phyloP scores from a whole-genome alignment of 2,113 vertebrate genomes.

The Clarias macrocephalus region DNA sequence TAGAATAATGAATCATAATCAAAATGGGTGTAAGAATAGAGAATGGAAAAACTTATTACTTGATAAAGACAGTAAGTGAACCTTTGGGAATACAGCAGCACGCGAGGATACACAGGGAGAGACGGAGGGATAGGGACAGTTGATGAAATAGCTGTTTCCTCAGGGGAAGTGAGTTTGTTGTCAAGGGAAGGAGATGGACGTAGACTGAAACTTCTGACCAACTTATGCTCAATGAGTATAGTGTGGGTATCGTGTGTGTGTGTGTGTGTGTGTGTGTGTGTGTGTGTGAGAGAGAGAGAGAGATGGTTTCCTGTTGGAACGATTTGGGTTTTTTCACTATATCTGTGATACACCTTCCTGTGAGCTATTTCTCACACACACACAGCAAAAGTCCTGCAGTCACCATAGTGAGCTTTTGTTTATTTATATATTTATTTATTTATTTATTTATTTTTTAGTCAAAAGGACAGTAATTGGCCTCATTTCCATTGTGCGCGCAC shows the following conservation, averaged over 20 bases:
- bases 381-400: constrained; percentile 14
- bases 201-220: constrained; percentile 21
- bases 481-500: neutral
- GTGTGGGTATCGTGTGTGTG: neutral
- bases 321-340: neutral
- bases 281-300: neutral
- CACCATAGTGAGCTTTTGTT: constrained; percentile 6
- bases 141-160: constrained; percentile 23
- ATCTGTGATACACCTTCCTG: constrained; percentile 11
- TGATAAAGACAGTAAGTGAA: neutral
- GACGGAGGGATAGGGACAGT: neutral
- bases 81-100: neutral
- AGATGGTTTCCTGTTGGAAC: constrained; percentile 37
- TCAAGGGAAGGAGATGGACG: neutral
- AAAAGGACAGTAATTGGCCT: neutral
- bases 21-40: neutral
- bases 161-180: neutral
- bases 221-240: neutral
- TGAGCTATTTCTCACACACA: constrained; percentile 5
- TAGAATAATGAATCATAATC: neutral
- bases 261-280: neutral
- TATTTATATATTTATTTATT: too few relatives aligned
- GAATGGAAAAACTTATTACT: neutral
- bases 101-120: neutral
- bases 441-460: neutral